Conservation (phyloP, 2,888 invertebrate species). For the Scaptodrosophila latifasciaeformis region DNA sequence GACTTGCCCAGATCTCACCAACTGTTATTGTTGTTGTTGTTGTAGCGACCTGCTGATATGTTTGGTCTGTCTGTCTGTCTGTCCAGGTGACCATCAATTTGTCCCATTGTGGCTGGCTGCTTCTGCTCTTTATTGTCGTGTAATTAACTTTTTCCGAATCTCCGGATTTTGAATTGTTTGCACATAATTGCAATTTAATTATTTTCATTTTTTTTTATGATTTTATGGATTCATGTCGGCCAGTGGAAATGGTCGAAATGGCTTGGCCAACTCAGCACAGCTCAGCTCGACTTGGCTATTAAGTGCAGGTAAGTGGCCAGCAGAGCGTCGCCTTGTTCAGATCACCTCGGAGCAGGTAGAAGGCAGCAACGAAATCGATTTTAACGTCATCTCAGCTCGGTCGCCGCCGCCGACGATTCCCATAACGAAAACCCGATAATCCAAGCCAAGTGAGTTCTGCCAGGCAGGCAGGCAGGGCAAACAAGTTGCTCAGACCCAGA, state of each 20-base stretch:
- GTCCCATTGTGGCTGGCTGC: slow-evolving; percentile 18
- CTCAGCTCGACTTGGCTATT: slow-evolving; percentile 36
- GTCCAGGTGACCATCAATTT: not conserved
- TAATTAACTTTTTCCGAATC: slow-evolving; percentile 68
- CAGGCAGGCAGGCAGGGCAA: too few species aligned
- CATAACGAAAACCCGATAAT: too few species aligned
- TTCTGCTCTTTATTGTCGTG: slow-evolving; percentile 63
- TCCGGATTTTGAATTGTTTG: slow-evolving; percentile 66
- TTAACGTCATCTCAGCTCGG: slow-evolving; percentile 11
- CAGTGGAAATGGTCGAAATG: too few species aligned
- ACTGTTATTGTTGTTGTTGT: too few species aligned
- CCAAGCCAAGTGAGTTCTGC: too few species aligned
- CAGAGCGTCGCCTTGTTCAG: slow-evolving; percentile 6
- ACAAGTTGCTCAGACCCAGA: not conserved
- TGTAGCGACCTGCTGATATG: not conserved
- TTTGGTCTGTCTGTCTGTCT: not conserved
- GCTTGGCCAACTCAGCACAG: not conserved
- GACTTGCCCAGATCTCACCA: not conserved
- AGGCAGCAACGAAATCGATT: slow-evolving; percentile 35
- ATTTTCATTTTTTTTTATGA: slow-evolving; percentile 42
- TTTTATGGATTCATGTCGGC: slow-evolving; percentile 60
- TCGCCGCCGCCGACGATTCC: not conserved
- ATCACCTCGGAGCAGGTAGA: slow-evolving; percentile 19
- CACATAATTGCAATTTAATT: slow-evolving; percentile 68
- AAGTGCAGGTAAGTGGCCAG: slow-evolving; percentile 34